phyloP scores from a whole-genome alignment of 2,888 invertebrate species.

The Diarsia dahlii region DNA sequence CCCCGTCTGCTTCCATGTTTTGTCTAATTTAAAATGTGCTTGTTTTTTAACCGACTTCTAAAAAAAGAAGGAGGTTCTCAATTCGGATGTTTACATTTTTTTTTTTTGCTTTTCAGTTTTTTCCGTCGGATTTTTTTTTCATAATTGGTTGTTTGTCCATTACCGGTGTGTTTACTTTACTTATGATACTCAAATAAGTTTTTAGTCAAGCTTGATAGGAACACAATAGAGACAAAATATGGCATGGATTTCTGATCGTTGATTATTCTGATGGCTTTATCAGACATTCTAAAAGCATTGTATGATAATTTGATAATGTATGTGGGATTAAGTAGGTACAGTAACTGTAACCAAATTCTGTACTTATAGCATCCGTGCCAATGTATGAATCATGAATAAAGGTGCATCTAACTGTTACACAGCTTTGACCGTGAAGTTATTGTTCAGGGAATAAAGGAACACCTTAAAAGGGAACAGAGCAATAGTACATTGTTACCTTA shows the following conservation, averaged over 20 bases:
- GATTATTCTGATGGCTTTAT: slow-evolving; percentile 23
- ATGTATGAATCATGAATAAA: slow-evolving; percentile 20
- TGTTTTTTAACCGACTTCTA: too few species aligned
- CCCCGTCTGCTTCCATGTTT: too few species aligned
- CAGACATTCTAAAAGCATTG: slow-evolving; percentile 42
- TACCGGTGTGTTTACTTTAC: too few species aligned
- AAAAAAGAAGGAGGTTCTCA: too few species aligned
- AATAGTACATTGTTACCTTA: too few species aligned
- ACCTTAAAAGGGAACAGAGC: too few species aligned
- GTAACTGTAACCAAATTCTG: slow-evolving; percentile 8
- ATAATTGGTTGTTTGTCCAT: too few species aligned
- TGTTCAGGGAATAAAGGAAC: too few species aligned
- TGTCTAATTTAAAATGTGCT: too few species aligned
- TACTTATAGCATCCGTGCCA: background rate
- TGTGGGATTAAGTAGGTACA: slow-evolving; percentile 7
- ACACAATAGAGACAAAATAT: background rate
- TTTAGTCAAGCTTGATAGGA: background rate
- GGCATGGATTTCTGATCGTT: background rate
- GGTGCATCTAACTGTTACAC: background rate
- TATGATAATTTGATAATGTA: slow-evolving; percentile 11
- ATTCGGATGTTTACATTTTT: too few species aligned
- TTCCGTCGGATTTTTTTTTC: too few species aligned
- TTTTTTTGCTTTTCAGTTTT: too few species aligned
- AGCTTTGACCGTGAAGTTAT: background rate
- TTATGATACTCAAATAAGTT: background rate